Conservation (phyloP, 2,888 invertebrate species). For the Tipula confusa region DNA sequence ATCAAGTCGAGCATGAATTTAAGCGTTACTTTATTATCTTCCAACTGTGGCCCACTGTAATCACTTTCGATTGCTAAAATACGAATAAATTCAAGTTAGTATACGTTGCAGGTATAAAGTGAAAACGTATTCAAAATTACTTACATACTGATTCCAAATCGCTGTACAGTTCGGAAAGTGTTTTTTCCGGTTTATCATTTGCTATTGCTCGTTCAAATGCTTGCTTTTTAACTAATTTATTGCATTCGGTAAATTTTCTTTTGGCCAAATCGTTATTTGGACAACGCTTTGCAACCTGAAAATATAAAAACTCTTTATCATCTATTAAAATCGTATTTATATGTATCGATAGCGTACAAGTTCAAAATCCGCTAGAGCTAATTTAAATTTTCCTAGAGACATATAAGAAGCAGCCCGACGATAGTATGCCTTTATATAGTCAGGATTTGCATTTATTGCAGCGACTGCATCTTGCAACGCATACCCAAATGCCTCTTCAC, state of each 20-base stretch:
- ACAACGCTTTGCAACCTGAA: slow-evolving; percentile 80
- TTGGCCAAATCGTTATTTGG: slow-evolving; percentile 94
- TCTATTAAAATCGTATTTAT: not conserved
- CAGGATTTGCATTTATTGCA: slow-evolving; percentile 83
- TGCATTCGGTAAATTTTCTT: slow-evolving; percentile 87
- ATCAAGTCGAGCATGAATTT: slow-evolving; percentile 87
- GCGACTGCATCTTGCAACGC: slow-evolving; percentile 88
- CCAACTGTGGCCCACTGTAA: slow-evolving; percentile 86
- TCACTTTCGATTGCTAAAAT: slow-evolving; percentile 85
- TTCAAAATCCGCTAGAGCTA: slow-evolving; percentile 95
- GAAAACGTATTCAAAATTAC: slow-evolving; percentile 30
- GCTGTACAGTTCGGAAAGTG: slow-evolving; percentile 75
- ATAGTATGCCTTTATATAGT: slow-evolving; percentile 95
- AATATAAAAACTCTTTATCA: slow-evolving; percentile 28
- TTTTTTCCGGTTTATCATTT: slow-evolving; percentile 81
- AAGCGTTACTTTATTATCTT: slow-evolving; percentile 80
- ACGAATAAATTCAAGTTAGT: no score
- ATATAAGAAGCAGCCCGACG: slow-evolving; percentile 94
- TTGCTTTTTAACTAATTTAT: slow-evolving; percentile 89
- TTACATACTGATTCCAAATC: slow-evolving; percentile 87
- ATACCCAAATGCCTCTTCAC: slow-evolving; percentile 92
- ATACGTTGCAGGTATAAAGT: no score
- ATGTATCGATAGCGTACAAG: slow-evolving; percentile 63
- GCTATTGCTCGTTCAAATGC: slow-evolving; percentile 97
- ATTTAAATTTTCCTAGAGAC: slow-evolving; percentile 96